These are phyloP conservation scores for Fringilla coelebs DNA, from an alignment of 2,797 vertebrate species.

Conservation along the genomic window DNA sequence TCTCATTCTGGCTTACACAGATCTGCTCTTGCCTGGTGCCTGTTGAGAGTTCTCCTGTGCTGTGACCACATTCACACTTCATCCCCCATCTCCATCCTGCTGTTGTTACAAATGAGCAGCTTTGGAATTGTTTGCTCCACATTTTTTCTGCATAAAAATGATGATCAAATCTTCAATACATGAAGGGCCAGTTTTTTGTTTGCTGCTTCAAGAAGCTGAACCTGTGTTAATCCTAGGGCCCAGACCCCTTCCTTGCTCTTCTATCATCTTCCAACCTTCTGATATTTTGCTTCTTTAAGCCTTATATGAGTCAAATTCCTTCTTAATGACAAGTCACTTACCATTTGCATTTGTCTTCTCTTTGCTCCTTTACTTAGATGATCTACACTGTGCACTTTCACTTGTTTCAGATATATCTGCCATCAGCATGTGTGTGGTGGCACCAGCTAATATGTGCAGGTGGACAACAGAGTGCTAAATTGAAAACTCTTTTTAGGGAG, in stretches of 20 bases:
- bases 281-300: background rate
- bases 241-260: background rate
- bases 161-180: background rate
- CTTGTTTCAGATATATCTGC: background rate
- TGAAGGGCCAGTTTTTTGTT: background rate
- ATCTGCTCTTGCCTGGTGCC: background rate
- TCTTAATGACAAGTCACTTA: background rate
- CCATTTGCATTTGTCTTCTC: background rate
- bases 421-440: background rate
- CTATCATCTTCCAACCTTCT: background rate
- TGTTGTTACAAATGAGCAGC: background rate
- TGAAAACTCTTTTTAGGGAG: background rate
- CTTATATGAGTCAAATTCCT: background rate
- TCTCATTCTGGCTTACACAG: background rate
- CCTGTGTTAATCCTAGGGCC: background rate
- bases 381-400: background rate
- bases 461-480: background rate
- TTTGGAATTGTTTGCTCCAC: background rate
- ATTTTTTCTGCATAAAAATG: background rate
- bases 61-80: background rate
- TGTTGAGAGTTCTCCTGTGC: background rate
- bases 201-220: background rate
- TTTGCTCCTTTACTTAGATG: background rate
- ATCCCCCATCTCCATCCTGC: background rate
- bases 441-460: background rate